phyloP scores from a whole-genome alignment of 2,888 invertebrate genomes.

The Orchesella flavescens region DNA sequence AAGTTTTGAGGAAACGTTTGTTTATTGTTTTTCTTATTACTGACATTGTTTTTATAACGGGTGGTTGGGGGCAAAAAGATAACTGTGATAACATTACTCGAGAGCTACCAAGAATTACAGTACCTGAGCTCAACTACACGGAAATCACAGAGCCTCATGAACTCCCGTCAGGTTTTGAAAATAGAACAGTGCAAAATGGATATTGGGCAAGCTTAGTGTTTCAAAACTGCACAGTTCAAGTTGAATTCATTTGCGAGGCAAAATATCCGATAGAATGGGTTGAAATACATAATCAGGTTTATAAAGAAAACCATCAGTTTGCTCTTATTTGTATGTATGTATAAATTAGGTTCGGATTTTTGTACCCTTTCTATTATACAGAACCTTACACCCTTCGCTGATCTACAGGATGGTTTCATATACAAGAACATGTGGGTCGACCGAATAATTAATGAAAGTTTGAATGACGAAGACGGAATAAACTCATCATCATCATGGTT shows the following conservation, averaged over 20 bases:
- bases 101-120: neutral
- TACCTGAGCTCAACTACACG: neutral
- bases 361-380: neutral
- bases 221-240: conserved; percentile 28
- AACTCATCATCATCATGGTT: too few relatives aligned
- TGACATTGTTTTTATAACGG: too few relatives aligned
- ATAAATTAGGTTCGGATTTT: neutral
- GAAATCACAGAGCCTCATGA: neutral
- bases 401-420: neutral
- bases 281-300: conserved; percentile 42
- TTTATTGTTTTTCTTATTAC: too few relatives aligned
- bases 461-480: too few relatives aligned
- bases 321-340: too few relatives aligned
- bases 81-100: neutral
- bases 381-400: neutral
- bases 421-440: conserved; percentile 24
- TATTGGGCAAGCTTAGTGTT: conserved; percentile 31
- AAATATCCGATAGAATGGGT: conserved; percentile 62
- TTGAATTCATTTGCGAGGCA: conserved; percentile 51
- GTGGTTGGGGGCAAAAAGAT: too few relatives aligned
- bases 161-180: neutral
- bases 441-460: neutral
- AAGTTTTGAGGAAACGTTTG: too few relatives aligned
- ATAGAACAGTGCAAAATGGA: neutral
- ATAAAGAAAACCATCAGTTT: too few relatives aligned